phyloP scores from a whole-genome alignment of 2,888 invertebrate genomes.

The Metallyticus violacea region DNA sequence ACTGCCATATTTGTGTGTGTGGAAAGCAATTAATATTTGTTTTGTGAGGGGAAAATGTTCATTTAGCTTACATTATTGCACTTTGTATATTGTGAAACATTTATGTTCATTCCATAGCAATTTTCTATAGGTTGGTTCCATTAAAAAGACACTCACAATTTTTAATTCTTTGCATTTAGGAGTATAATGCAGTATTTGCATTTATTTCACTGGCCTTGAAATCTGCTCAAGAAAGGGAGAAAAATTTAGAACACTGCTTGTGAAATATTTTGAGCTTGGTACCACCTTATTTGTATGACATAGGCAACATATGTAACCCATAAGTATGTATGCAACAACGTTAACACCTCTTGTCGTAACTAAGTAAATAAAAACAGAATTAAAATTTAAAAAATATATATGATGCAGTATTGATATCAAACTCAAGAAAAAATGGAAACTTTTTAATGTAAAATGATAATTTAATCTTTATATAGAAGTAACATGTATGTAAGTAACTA shows the following conservation, averaged over 20 bases:
- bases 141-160: not conserved
- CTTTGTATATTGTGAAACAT: not conserved
- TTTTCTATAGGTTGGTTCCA: not conserved
- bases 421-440: not conserved
- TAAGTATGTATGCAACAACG: not conserved
- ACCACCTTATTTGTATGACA: slow-evolving; percentile 4
- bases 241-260: not conserved
- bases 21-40: too few species aligned
- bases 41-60: too few species aligned
- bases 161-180: not conserved
- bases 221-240: slow-evolving; percentile 8
- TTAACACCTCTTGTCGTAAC: not conserved
- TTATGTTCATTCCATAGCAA: not conserved
- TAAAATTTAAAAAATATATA: too few species aligned
- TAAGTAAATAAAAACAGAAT: not conserved
- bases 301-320: slow-evolving; percentile 7
- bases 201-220: slow-evolving; percentile 5
- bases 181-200: not conserved
- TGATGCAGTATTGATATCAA: not conserved
- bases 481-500: not conserved
- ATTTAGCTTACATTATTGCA: not conserved
- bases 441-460: slow-evolving; percentile 3
- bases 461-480: slow-evolving; percentile 4
- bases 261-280: slow-evolving; percentile 11
- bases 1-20: not conserved